These are phyloP conservation scores for Urechis unicinctus DNA, from an alignment of 2,888 invertebrate genomes.

Conservation along the genomic window DNA sequence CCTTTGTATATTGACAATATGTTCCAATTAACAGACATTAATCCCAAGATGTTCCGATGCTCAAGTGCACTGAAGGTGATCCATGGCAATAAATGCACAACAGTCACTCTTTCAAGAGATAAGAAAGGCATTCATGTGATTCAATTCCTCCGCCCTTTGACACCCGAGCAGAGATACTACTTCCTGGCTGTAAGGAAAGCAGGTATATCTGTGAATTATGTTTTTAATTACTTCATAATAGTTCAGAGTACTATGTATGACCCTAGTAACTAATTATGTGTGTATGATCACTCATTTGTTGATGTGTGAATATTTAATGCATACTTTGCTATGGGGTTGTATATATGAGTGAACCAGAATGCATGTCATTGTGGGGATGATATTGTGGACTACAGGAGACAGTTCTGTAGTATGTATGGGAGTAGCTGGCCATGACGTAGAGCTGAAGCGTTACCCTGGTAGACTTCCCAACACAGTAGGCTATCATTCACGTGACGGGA, in stretches of 20 bases:
- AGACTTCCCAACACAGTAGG: constrained; percentile 33
- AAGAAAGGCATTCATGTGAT: constrained; percentile 33
- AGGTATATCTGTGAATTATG: constrained; percentile 18
- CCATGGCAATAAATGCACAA: neutral
- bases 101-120: constrained; percentile 5
- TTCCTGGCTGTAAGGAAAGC: constrained; percentile 29
- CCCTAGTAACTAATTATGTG: too few relatives aligned
- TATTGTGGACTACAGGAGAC: constrained; percentile 28
- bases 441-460: constrained; percentile 32
- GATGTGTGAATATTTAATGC: too few relatives aligned
- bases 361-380: too few relatives aligned
- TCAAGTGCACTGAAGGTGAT: neutral
- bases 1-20: too few relatives aligned
- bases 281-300: too few relatives aligned
- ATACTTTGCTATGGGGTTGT: too few relatives aligned
- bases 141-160: constrained; percentile 33
- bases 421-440: constrained; percentile 27
- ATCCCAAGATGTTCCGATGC: neutral
- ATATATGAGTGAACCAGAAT: too few relatives aligned
- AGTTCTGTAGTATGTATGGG: constrained; percentile 36
- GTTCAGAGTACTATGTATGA: neutral
- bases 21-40: neutral
- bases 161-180: constrained; percentile 26
- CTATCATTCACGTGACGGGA: constrained; percentile 36
- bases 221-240: neutral